Evolutionary conservation across 2,888 invertebrate species (phyloP).

Genomic region (Stenichneumon culpator): DNA sequence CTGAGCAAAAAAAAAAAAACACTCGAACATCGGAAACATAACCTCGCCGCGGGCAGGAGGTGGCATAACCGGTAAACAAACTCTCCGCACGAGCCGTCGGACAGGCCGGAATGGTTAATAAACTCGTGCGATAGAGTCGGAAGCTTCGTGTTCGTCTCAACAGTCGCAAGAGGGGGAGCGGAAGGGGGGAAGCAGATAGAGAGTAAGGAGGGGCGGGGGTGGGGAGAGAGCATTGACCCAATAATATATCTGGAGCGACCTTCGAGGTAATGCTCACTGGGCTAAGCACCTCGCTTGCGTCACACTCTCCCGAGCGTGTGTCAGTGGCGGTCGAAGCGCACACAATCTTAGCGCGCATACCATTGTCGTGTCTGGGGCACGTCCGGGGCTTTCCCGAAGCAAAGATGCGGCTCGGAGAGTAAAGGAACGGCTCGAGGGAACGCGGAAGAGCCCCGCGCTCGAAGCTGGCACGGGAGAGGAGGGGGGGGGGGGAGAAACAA

Average conservation of each 20-base stretch:
- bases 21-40: background rate
- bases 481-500: background rate
- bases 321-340: background rate
- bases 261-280: conserved; percentile 55
- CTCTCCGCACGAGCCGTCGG: conserved; percentile 27
- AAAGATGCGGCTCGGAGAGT: conserved; percentile 13
- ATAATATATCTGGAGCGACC: conserved; percentile 55
- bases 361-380: conserved; percentile 3
- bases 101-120: conserved; percentile 32
- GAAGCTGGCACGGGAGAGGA: background rate
- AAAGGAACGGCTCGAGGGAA: conserved; percentile 25
- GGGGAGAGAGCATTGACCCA: conserved; percentile 47
- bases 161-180: too few relatives aligned
- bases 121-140: conserved; percentile 15
- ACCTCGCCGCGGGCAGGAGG: background rate
- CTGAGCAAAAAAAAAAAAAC: background rate
- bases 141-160: conserved; percentile 15
- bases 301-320: conserved; percentile 19
- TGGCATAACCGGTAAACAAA: conserved; percentile 14
- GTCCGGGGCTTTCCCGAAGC: conserved; percentile 11
- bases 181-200: too few relatives aligned
- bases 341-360: conserved; percentile 14
- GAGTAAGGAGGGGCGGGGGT: conserved; percentile 16
- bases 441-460: conserved; percentile 18
- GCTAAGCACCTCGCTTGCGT: conserved; percentile 59